Conservation (phyloP, 2,888 invertebrate genomes). For the Pseudococcus longispinus region DNA sequence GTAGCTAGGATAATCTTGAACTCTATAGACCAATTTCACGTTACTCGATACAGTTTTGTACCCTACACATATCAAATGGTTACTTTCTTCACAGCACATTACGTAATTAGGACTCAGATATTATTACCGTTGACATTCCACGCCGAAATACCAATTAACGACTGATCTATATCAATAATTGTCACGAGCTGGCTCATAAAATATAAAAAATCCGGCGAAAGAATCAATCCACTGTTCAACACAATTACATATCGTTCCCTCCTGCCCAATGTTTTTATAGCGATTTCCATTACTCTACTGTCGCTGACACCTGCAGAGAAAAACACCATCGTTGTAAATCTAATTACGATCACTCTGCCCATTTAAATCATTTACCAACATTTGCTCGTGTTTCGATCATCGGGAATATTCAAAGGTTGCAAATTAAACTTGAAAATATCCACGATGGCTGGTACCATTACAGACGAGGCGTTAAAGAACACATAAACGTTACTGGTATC, state of each 20-base stretch:
- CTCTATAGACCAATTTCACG: slow-evolving; percentile 59
- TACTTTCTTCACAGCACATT: background rate
- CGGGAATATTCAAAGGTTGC: slow-evolving; percentile 2
- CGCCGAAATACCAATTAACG: slow-evolving; percentile 63
- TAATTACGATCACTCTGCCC: background rate
- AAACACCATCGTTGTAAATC: background rate
- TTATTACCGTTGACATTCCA: slow-evolving; percentile 63
- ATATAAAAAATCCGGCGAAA: slow-evolving; percentile 66
- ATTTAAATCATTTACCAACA: background rate
- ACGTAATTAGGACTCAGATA: background rate
- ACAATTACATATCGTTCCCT: slow-evolving; percentile 64
- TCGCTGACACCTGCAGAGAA: background rate
- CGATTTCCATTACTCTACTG: slow-evolving; percentile 21
- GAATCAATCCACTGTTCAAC: slow-evolving; percentile 65
- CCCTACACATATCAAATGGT: slow-evolving; percentile 54
- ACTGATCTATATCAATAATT: slow-evolving; percentile 62
- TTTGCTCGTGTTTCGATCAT: background rate
- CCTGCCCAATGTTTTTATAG: slow-evolving; percentile 53
- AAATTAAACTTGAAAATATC: slow-evolving; percentile 59
- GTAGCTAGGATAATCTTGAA: slow-evolving; percentile 60
- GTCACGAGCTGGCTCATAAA: slow-evolving; percentile 64
- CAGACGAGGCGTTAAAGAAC: slow-evolving; percentile 58
- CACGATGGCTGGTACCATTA: slow-evolving; percentile 59
- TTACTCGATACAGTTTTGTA: slow-evolving; percentile 59
- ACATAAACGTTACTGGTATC: slow-evolving; percentile 63